These are phyloP conservation scores for Ornithoptera priamus DNA, from an alignment of 2,888 invertebrate species.

Conservation along the genomic window DNA sequence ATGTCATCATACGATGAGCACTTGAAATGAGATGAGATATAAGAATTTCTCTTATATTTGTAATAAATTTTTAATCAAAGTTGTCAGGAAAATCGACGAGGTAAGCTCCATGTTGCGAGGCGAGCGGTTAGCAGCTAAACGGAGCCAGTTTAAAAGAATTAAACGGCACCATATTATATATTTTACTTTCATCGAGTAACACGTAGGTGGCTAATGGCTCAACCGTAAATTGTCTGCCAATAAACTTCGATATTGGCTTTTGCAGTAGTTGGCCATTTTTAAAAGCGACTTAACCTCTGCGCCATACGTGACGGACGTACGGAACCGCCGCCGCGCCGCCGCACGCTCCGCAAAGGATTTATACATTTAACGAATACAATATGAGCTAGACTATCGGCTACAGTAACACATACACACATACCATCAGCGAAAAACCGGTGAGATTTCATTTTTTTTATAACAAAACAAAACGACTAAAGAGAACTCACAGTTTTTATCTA, in stretches of 20 bases:
- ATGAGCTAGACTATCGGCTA: background rate
- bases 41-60: no score
- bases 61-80: no score
- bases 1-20: no score
- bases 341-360: background rate
- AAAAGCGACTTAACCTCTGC: constrained; percentile 21
- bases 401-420: no score
- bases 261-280: constrained; percentile 27
- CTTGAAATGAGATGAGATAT: no score
- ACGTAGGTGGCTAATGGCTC: constrained; percentile 23
- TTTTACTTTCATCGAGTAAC: constrained; percentile 10
- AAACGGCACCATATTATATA: background rate
- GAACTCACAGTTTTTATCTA: no score
- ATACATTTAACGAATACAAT: constrained; percentile 4
- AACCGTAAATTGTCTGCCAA: constrained; percentile 27
- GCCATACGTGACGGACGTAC: constrained; percentile 22
- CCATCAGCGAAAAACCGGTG: no score
- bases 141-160: background rate
- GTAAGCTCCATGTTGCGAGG: no score
- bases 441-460: no score
- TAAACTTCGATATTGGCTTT: constrained; percentile 29
- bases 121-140: no score
- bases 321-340: constrained; percentile 6
- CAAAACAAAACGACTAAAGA: no score
- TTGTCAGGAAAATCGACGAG: no score